Evolutionary conservation across 2,113 vertebrate species (phyloP), one percentile per base, ranked within the genome.

Genomic region (Muntiacus muntjak): DNA sequence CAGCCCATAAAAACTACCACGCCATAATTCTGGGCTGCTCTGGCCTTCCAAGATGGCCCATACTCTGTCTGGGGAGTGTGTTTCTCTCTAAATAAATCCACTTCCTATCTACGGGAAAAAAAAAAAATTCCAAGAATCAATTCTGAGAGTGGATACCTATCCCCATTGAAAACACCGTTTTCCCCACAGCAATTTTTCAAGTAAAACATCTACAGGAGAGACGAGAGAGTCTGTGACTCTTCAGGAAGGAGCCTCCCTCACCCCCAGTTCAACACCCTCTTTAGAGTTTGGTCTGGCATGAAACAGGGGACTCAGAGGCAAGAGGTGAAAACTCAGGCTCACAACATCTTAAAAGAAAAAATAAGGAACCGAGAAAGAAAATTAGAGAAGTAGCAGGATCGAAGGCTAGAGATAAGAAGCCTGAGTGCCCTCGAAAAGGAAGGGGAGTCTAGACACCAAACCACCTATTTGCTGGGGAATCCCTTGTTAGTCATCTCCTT

Each of bases 341-440:
- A 57, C 21, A 82, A 30, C 15, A 13, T 95, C 62, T 40, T 89
- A 43, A 94, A 93, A 95, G 28, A 9, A 74, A 92, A 54, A 90
- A 95, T 50, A 88, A 88, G 92, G 89, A 95, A 91, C 64, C 60
- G 43, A 91, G 82, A 89, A 81, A 62, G 74, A 26, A 52, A 76
- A 82, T 95, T 58, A 94, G 58, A 96, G 94, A 96, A 96, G 62
- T 52, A 87, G 71, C 79, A 96, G n/a, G n/a, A 76, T 36, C 21
- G 76, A 23, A 78, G 19, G 79, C 43, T 40, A 82, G 62, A 82
- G 50, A 50, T 33, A 79, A 94, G 85, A 62, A 92, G 25, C 8
- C 43, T 1, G 6, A 7, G 10, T n/a, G 40, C 6, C 62, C 76
- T 91, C 52, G 36, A n/a, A 88, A 92, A 30, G 50, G 26, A 83